Evolutionary conservation across 2,113 vertebrate species (phyloP), one percentile per base, ranked within the genome.

Genomic region (Megaleporinus macrocephalus): DNA sequence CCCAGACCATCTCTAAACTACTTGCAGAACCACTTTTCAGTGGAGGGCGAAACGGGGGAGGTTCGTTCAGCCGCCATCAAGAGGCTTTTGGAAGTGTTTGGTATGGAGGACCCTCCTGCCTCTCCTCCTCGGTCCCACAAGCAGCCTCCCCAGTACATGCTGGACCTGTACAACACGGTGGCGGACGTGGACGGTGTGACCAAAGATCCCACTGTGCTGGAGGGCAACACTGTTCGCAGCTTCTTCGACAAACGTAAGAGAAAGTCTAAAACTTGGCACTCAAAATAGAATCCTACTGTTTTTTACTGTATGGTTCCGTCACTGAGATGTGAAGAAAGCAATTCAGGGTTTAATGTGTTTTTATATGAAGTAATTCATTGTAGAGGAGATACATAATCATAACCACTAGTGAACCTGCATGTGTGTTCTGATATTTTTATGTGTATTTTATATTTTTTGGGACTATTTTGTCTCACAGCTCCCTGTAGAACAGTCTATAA

Each of bases 81-180:
- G 84, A 94, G 88, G 49, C 95, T 98, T 15, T 65, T 97, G 91
- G 95, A 96, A 24, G 96, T 98, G 11, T 98, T 98, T 81, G 96
- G 96, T 13, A 96, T 98, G 89, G 95, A 96, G 16, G 96, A 95
- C 4, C 92, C 95, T 0, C 96, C 97, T 6, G 78, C 62, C 2
- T 66, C 75, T 0, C 81, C 90, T 0, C 26, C 86, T 2, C 94
- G 94, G 0, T 90, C 89, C 20, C 83, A 90, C 89, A 95, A 94
- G 81, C 92, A 95, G 86, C 93, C 97, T 0, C 97, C 97, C 0
- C 97, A 98, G 91, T 98, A 97, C 88, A 98, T 97, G 97, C 91
- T 98, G 18, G 97, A 98, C 77, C 89, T 98, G 5, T 98, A 96
- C 90, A 96, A 96, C 90, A 94, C 94, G 0, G 94, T 97, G 0